Conservation (phyloP, 2,113 vertebrate genomes). For the Fregetta grallaria region DNA sequence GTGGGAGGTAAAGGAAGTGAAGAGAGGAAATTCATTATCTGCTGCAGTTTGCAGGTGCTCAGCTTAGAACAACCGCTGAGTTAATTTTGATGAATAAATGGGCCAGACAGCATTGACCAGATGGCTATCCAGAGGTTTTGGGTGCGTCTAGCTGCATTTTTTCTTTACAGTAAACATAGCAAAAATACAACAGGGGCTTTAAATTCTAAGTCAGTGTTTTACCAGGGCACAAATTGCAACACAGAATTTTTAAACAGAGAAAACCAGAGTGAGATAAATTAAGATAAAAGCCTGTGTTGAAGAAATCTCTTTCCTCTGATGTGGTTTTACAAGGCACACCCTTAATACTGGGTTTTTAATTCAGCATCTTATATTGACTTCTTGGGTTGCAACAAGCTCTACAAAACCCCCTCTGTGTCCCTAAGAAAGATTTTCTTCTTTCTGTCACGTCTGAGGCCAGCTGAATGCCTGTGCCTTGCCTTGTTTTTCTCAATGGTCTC, state of each 20-base stretch:
- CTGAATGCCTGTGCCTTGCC: background rate
- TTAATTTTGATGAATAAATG: slow-evolving; percentile 25
- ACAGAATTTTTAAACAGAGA: background rate
- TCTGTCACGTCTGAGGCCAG: background rate
- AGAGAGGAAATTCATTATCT: background rate
- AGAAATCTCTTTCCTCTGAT: background rate
- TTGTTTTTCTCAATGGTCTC: background rate
- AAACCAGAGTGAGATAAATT: background rate
- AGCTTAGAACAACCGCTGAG: background rate
- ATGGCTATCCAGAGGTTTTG: background rate
- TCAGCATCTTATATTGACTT: background rate
- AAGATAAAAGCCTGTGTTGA: background rate
- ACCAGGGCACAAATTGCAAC: background rate
- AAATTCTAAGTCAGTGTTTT: background rate
- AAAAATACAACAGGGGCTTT: background rate
- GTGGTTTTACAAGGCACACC: background rate
- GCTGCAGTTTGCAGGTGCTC: slow-evolving; percentile 6
- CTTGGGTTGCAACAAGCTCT: background rate
- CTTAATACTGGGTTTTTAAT: background rate
- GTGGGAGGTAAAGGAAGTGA: background rate
- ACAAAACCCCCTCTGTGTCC: background rate
- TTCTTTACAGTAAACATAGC: background rate
- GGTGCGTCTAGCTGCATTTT: background rate
- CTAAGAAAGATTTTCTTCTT: background rate
- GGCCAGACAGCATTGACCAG: background rate